Evolutionary conservation across 1,140 invertebrate genomes (phyloP).

Genomic region (Drosophila trapezifrons): DNA sequence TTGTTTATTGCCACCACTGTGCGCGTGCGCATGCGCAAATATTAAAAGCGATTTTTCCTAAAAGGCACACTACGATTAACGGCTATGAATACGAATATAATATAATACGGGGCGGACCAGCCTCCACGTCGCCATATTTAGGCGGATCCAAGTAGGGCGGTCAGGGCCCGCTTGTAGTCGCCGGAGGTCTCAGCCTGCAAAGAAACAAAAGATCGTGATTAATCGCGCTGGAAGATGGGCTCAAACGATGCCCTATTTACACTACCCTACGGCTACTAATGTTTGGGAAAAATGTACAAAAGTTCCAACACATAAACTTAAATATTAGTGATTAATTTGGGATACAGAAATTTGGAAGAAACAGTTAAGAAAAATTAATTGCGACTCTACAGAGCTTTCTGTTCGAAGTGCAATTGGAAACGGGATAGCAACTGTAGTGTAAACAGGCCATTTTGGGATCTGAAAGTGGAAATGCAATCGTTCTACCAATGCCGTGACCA

Average conservation of each 20-base stretch:
- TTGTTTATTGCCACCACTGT: conserved; percentile 60
- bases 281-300: background rate
- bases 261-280: conserved; percentile 10
- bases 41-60: conserved; percentile 59
- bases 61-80: conserved; percentile 56
- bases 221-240: background rate
- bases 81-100: conserved; percentile 34
- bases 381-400: background rate
- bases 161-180: conserved; percentile 89
- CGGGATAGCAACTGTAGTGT: conserved; percentile 11
- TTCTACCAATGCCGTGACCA: conserved; percentile 20
- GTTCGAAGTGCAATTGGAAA: background rate
- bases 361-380: too few species aligned
- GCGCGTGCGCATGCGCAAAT: conserved; percentile 60
- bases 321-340: background rate
- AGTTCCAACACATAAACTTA: too few species aligned
- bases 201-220: conserved; percentile 1
- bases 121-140: conserved; percentile 33
- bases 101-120: conserved; percentile 6
- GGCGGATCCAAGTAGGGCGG: conserved; percentile 86
- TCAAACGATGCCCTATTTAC: conserved; percentile 1
- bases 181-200: conserved; percentile 90
- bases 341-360: conserved; percentile 4
- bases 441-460: conserved; percentile 2
- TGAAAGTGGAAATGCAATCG: background rate